A percentile compares a stretch with the other conserved stretches of the same genome.
phyloP scores from a whole-genome alignment of 2,113 vertebrate genomes.

The Riparia riparia region DNA sequence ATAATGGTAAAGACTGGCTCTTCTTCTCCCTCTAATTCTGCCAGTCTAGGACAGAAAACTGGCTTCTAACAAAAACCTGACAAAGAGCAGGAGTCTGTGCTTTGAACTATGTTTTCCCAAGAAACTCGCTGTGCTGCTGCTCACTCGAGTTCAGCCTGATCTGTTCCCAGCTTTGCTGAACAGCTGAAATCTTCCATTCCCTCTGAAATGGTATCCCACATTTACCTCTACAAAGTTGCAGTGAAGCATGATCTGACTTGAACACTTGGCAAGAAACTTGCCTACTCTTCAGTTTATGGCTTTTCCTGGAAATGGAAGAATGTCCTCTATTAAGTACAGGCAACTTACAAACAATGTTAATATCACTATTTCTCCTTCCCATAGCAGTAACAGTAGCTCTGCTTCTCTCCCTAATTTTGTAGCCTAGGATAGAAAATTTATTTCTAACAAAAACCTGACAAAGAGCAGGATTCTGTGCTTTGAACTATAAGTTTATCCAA shows the following conservation, averaged over 20 bases:
- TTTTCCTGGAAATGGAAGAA: background rate
- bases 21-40: background rate
- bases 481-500: background rate
- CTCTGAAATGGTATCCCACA: background rate
- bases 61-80: background rate
- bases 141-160: background rate
- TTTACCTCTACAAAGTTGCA: background rate
- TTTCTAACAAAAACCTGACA: background rate
- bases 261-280: background rate
- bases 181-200: background rate
- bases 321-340: background rate
- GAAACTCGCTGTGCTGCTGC: background rate
- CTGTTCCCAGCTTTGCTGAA: background rate
- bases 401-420: background rate
- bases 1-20: background rate
- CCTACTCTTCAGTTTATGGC: background rate
- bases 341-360: background rate
- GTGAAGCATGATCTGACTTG: background rate
- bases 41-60: background rate
- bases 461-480: background rate
- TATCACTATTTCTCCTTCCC: background rate
- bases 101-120: background rate
- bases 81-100: background rate
- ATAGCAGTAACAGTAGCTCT: background rate
- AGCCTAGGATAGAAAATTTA: background rate